Conservation (phyloP, 2,113 vertebrate species). For the Bufo gargarizans region DNA sequence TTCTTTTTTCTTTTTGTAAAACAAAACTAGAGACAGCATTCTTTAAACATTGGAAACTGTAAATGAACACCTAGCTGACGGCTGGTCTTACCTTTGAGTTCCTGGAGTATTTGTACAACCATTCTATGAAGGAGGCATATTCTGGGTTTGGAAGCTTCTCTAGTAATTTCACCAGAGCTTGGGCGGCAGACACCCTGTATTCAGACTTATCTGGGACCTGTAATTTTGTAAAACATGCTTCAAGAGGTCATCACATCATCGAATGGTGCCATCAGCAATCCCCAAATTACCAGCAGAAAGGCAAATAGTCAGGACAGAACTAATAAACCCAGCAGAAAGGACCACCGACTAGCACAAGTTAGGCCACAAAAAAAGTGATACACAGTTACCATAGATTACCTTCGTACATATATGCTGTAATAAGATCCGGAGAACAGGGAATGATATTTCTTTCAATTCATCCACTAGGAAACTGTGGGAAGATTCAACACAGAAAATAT, state of each 20-base stretch:
- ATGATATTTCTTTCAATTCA: slow-evolving; percentile 75
- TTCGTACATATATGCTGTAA: slow-evolving; percentile 91
- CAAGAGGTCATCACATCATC: no score
- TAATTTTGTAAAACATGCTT: background rate
- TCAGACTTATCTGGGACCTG: slow-evolving; percentile 92
- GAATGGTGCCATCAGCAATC: no score
- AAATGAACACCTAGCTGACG: background rate
- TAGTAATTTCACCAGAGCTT: slow-evolving; percentile 80
- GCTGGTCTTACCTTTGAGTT: slow-evolving; percentile 76
- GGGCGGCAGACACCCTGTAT: slow-evolving; percentile 79
- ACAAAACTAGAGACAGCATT: no score
- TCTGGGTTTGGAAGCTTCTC: slow-evolving; percentile 72
- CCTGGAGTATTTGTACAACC: slow-evolving; percentile 82
- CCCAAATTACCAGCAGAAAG: no score
- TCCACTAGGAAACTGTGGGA: slow-evolving; percentile 79
- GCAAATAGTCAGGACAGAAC: no score
- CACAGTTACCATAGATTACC: slow-evolving; percentile 69
- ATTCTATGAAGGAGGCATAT: slow-evolving; percentile 84
- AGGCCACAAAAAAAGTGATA: background rate
- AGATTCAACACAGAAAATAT: background rate
- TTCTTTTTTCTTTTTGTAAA: no score
- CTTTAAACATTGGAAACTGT: background rate
- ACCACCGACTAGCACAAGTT: no score
- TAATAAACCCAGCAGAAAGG: no score
- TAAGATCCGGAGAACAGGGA: slow-evolving; percentile 81